These are phyloP conservation scores for Eupithecia insigniata DNA, from an alignment of 2,888 invertebrate genomes.

Conservation along the genomic window DNA sequence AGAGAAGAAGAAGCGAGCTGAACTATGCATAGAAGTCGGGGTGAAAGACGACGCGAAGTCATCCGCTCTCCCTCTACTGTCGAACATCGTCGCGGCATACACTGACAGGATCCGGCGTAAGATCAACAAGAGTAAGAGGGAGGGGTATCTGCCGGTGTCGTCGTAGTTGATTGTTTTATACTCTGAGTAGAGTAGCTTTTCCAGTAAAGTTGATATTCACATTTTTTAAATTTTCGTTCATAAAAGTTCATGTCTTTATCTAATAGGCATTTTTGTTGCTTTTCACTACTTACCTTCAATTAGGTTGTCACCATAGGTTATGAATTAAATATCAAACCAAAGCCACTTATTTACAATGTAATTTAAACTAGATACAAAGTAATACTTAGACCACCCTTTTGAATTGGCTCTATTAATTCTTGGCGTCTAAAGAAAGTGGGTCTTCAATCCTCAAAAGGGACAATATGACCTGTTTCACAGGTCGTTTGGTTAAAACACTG, in stretches of 20 bases:
- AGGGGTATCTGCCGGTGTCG: constrained; percentile 27
- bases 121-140: constrained; percentile 66
- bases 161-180: background rate
- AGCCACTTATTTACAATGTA: background rate
- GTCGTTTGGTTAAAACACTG: constrained; percentile 27
- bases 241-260: too few species aligned
- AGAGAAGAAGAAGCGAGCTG: constrained; percentile 58
- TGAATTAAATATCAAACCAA: background rate
- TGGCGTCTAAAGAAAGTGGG: constrained; percentile 35
- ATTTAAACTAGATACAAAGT: background rate
- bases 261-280: too few species aligned
- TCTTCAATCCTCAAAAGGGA: constrained; percentile 35
- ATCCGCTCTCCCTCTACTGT: constrained; percentile 77
- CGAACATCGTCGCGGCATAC: constrained; percentile 82
- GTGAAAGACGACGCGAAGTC: constrained; percentile 82
- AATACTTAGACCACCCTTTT: constrained; percentile 18
- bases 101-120: constrained; percentile 78
- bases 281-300: background rate
- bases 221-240: too few species aligned
- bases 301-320: background rate
- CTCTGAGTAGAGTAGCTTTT: background rate
- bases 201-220: background rate
- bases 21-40: constrained; percentile 75
- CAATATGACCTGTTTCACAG: constrained; percentile 34
- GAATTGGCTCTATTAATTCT: constrained; percentile 35